A percentile compares a stretch with the other conserved stretches of the same genome.
phyloP scores from a whole-genome alignment of 2,888 invertebrate species.

The Chironomus tentans region DNA sequence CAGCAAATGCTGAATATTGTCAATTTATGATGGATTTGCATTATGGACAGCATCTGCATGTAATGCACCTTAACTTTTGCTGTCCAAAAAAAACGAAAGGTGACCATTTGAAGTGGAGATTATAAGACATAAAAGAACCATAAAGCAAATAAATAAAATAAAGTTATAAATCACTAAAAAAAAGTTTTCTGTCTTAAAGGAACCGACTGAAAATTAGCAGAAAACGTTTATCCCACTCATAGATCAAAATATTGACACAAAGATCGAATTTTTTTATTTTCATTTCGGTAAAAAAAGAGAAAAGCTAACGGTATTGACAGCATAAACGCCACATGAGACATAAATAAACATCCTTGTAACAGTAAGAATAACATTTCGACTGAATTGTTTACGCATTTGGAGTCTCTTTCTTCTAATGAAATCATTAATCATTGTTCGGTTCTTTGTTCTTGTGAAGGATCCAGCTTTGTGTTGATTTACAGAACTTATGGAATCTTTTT shows the following conservation, averaged over 20 bases:
- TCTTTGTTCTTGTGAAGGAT: not conserved
- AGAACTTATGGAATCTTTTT: not conserved
- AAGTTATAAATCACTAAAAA: conserved; percentile 24
- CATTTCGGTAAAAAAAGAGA: not conserved
- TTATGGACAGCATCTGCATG: not conserved
- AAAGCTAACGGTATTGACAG: conserved; percentile 15
- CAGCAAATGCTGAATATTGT: not conserved
- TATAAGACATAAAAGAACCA: not conserved
- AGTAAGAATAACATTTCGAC: not conserved
- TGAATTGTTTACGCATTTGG: no score
- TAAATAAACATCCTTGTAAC: conserved; percentile 25
- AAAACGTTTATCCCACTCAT: not conserved
- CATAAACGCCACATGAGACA: conserved; percentile 20
- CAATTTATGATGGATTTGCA: conserved; percentile 22
- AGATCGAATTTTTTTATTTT: not conserved
- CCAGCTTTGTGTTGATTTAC: no score
- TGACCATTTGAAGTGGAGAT: not conserved
- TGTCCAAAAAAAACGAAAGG: not conserved
- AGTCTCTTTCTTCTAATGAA: conserved; percentile 12
- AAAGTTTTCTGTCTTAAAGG: not conserved
- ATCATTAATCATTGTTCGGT: conserved; percentile 24
- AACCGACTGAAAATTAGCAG: not conserved
- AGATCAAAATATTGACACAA: conserved; percentile 26
- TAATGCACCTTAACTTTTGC: not conserved
- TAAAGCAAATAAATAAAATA: not conserved